phyloP scores from a whole-genome alignment of 2,113 vertebrate genomes.

The Silurus glanis region DNA sequence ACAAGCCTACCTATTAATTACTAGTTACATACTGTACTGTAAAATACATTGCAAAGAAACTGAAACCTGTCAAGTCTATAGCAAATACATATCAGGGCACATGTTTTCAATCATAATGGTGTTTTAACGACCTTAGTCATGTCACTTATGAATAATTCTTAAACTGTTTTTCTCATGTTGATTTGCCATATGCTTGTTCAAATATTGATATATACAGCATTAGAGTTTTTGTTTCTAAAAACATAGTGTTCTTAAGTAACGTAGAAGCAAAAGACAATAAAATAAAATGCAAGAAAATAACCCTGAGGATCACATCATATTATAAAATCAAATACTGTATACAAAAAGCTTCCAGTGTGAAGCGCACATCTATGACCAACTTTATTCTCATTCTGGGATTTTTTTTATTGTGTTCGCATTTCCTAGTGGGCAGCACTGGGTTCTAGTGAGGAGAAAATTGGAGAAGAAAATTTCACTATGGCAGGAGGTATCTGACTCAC shows the following conservation, averaged over 20 bases:
- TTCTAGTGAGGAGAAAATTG: not conserved
- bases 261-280: not conserved
- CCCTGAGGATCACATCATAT: not conserved
- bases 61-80: not conserved
- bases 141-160: not conserved
- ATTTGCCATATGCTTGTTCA: not conserved
- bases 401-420: not conserved
- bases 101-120: not conserved
- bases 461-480: constrained; percentile 6
- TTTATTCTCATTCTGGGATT: not conserved
- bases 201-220: not conserved
- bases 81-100: not conserved
- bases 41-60: not conserved
- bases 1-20: too few relatives aligned
- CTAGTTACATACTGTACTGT: not conserved
- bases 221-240: not conserved
- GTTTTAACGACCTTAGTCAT: not conserved
- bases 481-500: not conserved
- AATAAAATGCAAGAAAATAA: not conserved
- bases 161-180: not conserved
- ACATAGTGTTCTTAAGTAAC: not conserved
- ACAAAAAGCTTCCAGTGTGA: not conserved
- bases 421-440: not conserved
- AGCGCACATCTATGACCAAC: not conserved
- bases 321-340: not conserved